Evolutionary conservation across 2,113 vertebrate genomes (phyloP).

Genomic region (Dasyurus viverrinus): DNA sequence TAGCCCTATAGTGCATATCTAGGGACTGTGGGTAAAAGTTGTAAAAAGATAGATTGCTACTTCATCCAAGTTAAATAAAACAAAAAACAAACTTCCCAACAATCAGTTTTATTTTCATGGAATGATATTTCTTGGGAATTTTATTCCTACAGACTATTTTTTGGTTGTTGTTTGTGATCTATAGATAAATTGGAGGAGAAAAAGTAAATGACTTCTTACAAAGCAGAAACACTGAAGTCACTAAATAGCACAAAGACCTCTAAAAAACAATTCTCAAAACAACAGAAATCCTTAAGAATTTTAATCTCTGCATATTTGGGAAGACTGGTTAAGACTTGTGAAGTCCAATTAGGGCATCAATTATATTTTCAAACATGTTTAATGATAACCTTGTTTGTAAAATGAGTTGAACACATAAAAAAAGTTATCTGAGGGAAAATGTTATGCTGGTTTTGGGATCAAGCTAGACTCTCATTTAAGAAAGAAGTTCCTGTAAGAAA

Average conservation of each 20-base stretch:
- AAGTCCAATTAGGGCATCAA: not conserved
- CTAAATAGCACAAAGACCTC: not conserved
- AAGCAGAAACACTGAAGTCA: not conserved
- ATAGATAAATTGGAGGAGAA: not conserved
- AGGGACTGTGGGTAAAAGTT: not conserved
- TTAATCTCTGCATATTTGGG: not conserved
- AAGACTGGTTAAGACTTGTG: not conserved
- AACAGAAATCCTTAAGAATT: not conserved
- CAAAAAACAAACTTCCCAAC: not conserved
- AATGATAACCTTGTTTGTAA: not conserved
- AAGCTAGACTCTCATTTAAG: not conserved
- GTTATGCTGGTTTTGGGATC: not conserved
- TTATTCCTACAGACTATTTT: not conserved
- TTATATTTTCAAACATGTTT: not conserved
- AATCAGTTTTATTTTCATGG: not conserved
- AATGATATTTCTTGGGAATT: not conserved
- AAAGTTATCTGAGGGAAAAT: not conserved
- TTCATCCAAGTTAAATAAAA: not conserved
- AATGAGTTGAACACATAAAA: not conserved
- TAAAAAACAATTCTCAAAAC: not conserved
- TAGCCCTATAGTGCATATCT: not conserved
- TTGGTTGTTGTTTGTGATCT: not conserved
- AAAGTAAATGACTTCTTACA: not conserved
- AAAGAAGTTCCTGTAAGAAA: conserved; percentile 18
- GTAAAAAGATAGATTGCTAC: not conserved